Conservation (phyloP, 2,113 vertebrate species). For the Vanacampus margaritifer region DNA sequence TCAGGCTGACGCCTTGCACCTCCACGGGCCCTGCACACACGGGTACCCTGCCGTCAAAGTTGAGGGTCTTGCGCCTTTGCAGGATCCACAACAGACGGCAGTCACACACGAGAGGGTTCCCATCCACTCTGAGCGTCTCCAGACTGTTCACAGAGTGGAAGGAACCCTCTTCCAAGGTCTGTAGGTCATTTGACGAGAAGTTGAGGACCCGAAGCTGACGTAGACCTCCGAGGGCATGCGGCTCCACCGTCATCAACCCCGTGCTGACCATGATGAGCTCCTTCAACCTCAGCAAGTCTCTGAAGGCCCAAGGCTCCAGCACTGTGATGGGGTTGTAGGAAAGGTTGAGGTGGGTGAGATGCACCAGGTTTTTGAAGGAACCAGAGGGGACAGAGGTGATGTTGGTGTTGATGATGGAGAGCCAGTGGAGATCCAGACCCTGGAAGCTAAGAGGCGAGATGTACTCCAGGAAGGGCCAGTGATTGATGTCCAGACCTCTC, state of each 20-base stretch:
- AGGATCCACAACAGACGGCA: constrained; percentile 97
- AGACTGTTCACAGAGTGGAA: constrained; percentile 95
- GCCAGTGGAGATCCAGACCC: constrained; percentile 88
- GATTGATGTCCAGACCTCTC: constrained; percentile 86
- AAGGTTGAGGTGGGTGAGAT: constrained; percentile 89
- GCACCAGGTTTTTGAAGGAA: constrained; percentile 85
- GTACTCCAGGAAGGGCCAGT: constrained; percentile 90
- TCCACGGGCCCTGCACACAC: constrained; percentile 86
- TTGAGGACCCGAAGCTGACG: constrained; percentile 94
- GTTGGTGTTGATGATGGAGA: constrained; percentile 95
- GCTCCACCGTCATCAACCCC: constrained; percentile 82
- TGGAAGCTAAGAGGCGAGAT: constrained; percentile 86
- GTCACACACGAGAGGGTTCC: constrained; percentile 93
- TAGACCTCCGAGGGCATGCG: constrained; percentile 84
- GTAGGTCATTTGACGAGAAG: constrained; percentile 88
- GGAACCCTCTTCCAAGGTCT: constrained; percentile 88
- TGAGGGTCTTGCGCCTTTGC: constrained; percentile 90
- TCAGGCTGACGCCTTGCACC: constrained; percentile 86
- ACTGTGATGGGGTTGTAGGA: constrained; percentile 92
- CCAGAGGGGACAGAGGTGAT: constrained; percentile 84
- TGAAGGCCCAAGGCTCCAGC: constrained; percentile 88
- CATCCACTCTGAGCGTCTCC: constrained; percentile 91
- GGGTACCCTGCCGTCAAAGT: constrained; percentile 90
- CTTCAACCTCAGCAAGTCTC: constrained; percentile 88
- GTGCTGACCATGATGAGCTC: constrained; percentile 92